Conservation (phyloP, 2,888 invertebrate species). For the Acrobasis suavella region DNA sequence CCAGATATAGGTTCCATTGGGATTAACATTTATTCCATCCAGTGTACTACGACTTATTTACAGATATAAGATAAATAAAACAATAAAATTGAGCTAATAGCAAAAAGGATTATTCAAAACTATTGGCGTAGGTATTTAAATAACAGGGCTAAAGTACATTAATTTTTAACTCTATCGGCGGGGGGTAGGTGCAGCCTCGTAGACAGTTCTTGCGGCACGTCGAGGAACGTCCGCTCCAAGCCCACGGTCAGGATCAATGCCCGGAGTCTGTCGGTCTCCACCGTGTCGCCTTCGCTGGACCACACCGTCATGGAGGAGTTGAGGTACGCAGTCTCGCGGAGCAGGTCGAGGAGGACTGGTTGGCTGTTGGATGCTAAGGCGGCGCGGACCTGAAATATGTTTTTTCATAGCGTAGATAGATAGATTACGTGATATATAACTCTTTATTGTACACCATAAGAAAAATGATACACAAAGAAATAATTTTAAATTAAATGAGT, state of each 20-base stretch:
- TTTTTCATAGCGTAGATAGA: constrained; percentile 5
- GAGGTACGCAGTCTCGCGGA: constrained; percentile 74
- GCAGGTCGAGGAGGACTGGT: constrained; percentile 82
- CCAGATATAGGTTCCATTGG: too few species aligned
- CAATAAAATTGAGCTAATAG: not conserved
- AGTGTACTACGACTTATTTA: too few species aligned
- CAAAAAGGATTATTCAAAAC: not conserved
- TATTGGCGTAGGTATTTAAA: not conserved
- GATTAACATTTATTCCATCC: too few species aligned
- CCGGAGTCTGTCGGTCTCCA: constrained; percentile 85
- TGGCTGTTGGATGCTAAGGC: constrained; percentile 85
- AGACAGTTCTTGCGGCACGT: constrained; percentile 86
- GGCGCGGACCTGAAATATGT: constrained; percentile 61
- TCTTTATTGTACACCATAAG: too few species aligned
- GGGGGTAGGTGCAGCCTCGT: constrained; percentile 74
- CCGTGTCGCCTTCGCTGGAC: constrained; percentile 86
- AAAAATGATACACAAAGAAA: too few species aligned
- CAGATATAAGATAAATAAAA: not conserved
- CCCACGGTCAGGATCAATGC: constrained; percentile 86
- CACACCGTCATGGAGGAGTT: constrained; percentile 90
- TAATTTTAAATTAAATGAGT: too few species aligned
- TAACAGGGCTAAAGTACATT: constrained; percentile 36
- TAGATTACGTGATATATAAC: too few species aligned
- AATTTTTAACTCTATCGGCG: constrained; percentile 52
- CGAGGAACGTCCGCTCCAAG: constrained; percentile 87